Conservation (phyloP, 2,888 invertebrate species). For the Archips xylosteana region DNA sequence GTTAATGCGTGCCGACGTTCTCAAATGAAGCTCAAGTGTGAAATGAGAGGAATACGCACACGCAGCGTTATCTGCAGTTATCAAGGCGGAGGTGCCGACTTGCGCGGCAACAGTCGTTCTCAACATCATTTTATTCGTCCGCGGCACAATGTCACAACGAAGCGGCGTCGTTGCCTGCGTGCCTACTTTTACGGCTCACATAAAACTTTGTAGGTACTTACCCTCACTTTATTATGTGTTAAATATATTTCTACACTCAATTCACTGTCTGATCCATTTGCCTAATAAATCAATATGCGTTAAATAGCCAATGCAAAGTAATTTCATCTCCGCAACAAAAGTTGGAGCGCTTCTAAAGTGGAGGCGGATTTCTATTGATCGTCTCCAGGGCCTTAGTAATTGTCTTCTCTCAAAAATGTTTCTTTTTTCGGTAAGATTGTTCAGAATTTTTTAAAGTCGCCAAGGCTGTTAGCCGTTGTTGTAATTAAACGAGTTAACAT, state of each 20-base stretch:
- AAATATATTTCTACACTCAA: constrained; percentile 60
- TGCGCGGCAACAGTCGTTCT: constrained; percentile 23
- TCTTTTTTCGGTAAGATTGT: constrained; percentile 46
- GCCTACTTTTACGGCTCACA: constrained; percentile 60
- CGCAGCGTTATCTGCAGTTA: constrained; percentile 25
- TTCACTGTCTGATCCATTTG: constrained; percentile 57
- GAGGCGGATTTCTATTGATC: constrained; percentile 50
- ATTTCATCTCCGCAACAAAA: constrained; percentile 26
- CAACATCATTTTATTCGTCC: constrained; percentile 44
- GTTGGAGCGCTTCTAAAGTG: constrained; percentile 33
- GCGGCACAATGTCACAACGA: constrained; percentile 56
- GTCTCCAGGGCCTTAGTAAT: constrained; percentile 42
- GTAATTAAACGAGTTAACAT: constrained; percentile 69
- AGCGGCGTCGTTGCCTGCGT: constrained; percentile 53
- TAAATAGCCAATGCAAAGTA: constrained; percentile 16
- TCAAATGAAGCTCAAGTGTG: constrained; percentile 12
- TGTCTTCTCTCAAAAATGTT: constrained; percentile 37
- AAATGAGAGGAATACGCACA: constrained; percentile 10
- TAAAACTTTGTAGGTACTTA: constrained; percentile 65
- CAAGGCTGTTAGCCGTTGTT: constrained; percentile 52
- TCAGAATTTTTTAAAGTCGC: constrained; percentile 50
- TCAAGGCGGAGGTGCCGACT: constrained; percentile 26
- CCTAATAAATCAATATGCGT: constrained; percentile 50
- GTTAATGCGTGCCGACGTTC: background rate
- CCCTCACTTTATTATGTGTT: constrained; percentile 62